Base-by-base conservation (phyloP, 2,888 invertebrate species). In the Scrobipalpa atriplicella region DNA sequence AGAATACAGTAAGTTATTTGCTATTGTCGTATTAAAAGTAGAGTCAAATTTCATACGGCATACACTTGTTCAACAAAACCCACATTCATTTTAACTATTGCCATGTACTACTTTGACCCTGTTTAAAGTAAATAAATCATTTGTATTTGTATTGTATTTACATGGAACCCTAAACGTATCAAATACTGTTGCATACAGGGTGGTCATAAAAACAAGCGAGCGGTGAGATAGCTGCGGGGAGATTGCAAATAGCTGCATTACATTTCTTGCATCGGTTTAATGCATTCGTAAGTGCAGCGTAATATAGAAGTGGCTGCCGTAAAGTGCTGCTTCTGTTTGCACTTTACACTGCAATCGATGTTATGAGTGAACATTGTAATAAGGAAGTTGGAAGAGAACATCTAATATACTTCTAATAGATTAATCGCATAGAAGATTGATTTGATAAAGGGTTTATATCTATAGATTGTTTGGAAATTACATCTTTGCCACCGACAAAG, bases 231-330 rank as follows among this genome's bases (percentile, higher is more conserved):
- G 62, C 18, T 43, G 62, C 62, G 9, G 43, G 58, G 58, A 62
- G 62, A 62, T 43, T 62, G 62, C 62, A 43, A 58, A 58, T 43
- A 21, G 62, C 21, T 62, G 43, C 65, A 60, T 65, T 65, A 65
- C 43, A 8, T 64, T 56, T 54, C 64, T 64, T 64, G 56, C 58
- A 29, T 65, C 54, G 56, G 54, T 60, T 61, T 66, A 61, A 66
- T 66, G 65, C 38, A 51, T 61, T 66, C 61, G 21, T 66, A 61
- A 66, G 65, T 51, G 61, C 19, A 65, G 56, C 58, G 65, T 58
- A 65, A 61, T 51, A 66, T 61, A 29, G 52, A 21, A 66, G 58
- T 58, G 51, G 51, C 29, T 51, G 51, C 51, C 58, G 58, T 58
- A 38, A 36, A 58, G 38, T 58, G 18, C 8, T n/a, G 38, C 38